Percentiles rank a stretch among this genome's conserved stretches.
These are phyloP conservation scores for cat (Felis catus) DNA, from an alignment of 2,113 vertebrate genomes.

Conservation along the genomic window DNA sequence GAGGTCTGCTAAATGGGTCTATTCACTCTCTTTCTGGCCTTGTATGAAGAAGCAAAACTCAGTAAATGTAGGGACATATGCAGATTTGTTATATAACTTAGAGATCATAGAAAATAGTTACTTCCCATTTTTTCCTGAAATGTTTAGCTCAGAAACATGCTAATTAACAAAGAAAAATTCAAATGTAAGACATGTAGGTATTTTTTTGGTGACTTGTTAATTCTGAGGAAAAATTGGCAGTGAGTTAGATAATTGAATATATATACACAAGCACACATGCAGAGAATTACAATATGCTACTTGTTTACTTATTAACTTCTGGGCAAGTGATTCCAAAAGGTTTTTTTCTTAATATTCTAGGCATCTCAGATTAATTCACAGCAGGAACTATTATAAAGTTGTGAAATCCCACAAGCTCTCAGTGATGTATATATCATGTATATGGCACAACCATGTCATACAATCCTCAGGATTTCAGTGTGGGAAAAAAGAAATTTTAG, in stretches of 20 bases:
- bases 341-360: not conserved
- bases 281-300: not conserved
- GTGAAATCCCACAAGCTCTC: not conserved
- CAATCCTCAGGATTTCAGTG: not conserved
- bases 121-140: not conserved
- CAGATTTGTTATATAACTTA: not conserved
- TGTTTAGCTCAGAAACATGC: not conserved
- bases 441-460: not conserved
- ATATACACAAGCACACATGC: not conserved
- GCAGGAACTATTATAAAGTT: not conserved
- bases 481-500: not conserved
- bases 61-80: not conserved
- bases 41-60: not conserved
- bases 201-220: not conserved
- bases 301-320: not conserved
- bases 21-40: not conserved
- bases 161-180: constrained; percentile 22
- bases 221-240: not conserved
- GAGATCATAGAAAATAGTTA: not conserved
- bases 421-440: not conserved
- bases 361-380: not conserved
- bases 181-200: not conserved
- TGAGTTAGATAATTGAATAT: not conserved
- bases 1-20: not conserved
- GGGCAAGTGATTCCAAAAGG: not conserved